Conservation (phyloP, 2,888 invertebrate species). For the Aleiodes testaceus region DNA sequence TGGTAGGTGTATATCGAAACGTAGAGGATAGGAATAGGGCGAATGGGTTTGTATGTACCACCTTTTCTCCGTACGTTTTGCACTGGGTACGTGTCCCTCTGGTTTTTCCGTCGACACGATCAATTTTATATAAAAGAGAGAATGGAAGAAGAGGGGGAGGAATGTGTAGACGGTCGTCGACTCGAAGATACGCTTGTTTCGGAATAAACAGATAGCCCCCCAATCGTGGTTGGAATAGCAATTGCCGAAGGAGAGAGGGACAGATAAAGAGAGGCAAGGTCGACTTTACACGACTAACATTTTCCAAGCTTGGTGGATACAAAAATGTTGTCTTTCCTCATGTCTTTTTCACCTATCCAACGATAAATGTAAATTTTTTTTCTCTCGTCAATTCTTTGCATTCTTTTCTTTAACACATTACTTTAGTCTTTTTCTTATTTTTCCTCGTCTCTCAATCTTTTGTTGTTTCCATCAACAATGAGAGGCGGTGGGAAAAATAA, state of each 20-base stretch:
- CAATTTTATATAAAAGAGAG: constrained; percentile 65
- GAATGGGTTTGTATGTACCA: constrained; percentile 37
- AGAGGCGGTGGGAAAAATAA: background rate
- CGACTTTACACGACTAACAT: constrained; percentile 50
- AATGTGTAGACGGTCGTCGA: constrained; percentile 41
- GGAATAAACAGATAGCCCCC: constrained; percentile 70
- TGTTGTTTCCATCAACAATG: constrained; percentile 33
- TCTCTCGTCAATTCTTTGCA: constrained; percentile 21
- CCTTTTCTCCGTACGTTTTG: constrained; percentile 30
- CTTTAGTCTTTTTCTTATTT: constrained; percentile 51
- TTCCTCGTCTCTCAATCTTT: constrained; percentile 47
- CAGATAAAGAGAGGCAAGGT: constrained; percentile 39
- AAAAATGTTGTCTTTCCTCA: constrained; percentile 36
- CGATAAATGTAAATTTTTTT: constrained; percentile 13
- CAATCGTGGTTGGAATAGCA: constrained; percentile 67
- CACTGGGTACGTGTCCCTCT: constrained; percentile 47
- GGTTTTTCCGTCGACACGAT: constrained; percentile 60
- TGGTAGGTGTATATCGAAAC: constrained; percentile 46
- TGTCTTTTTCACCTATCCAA: constrained; percentile 29
- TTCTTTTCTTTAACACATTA: constrained; percentile 63
- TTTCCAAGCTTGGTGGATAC: constrained; percentile 28
- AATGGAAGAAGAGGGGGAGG: constrained; percentile 45
- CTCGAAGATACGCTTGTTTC: constrained; percentile 65
- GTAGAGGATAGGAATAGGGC: constrained; percentile 11
- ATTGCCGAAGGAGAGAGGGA: constrained; percentile 38